phyloP scores from a whole-genome alignment of 2,797 vertebrate genomes.

The Heliangelus exortis region DNA sequence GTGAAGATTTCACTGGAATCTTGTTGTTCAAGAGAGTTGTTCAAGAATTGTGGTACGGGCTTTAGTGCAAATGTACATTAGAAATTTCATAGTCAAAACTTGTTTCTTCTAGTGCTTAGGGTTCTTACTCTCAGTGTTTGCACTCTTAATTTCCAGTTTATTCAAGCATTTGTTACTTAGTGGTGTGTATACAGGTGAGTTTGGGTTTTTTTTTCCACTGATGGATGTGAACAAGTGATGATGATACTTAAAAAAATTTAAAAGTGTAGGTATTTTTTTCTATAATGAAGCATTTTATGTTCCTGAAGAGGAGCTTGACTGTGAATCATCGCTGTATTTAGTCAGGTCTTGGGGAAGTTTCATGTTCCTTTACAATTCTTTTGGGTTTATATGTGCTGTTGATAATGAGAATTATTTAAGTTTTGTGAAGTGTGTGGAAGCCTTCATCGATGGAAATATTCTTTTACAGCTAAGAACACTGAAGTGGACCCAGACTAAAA shows the following conservation, averaged over 20 bases:
- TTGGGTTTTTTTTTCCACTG: background rate
- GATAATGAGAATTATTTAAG: background rate
- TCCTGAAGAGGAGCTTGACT: background rate
- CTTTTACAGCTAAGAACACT: accelerated
- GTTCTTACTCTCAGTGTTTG: background rate
- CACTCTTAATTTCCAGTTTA: background rate
- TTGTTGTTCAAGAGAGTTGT: too few species aligned
- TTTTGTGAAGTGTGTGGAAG: background rate
- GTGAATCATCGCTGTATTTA: background rate
- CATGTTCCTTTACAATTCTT: accelerated
- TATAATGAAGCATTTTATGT: background rate
- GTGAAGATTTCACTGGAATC: background rate
- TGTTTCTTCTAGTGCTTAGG: background rate
- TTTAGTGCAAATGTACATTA: background rate
- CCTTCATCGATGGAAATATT: background rate
- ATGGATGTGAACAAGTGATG: accelerated
- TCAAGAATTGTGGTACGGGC: background rate
- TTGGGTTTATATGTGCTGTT: background rate
- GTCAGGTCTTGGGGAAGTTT: background rate
- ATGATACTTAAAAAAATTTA: background rate
- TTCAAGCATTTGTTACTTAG: background rate
- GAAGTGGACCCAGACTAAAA: background rate
- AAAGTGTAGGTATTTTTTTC: background rate
- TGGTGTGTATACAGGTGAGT: background rate
- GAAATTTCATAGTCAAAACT: background rate